Evolutionary conservation across 2,888 invertebrate genomes (phyloP).

Genomic region (Agrotis exclamationis): DNA sequence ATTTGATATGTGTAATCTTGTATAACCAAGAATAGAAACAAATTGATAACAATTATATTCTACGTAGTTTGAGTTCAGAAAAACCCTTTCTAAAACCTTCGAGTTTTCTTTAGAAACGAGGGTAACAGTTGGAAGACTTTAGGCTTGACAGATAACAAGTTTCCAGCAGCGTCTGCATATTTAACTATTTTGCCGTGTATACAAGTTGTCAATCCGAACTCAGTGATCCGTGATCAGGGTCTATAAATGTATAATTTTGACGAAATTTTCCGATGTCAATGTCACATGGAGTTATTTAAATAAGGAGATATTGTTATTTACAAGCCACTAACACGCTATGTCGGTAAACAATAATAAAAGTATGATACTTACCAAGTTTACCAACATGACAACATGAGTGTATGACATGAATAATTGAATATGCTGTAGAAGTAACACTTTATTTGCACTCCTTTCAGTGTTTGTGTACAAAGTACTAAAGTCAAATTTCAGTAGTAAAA

Average conservation of each 20-base stretch:
- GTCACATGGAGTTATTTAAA: slow-evolving; percentile 26
- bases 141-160: background rate
- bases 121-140: background rate
- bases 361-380: slow-evolving; percentile 40
- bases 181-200: slow-evolving; percentile 25
- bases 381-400: slow-evolving; percentile 26
- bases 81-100: background rate
- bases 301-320: slow-evolving; percentile 25
- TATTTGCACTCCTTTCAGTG: slow-evolving; percentile 14
- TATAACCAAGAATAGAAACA: slow-evolving; percentile 14
- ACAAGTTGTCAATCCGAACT: slow-evolving; percentile 24
- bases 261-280: slow-evolving; percentile 27
- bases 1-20: slow-evolving; percentile 32
- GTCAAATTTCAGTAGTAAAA: background rate
- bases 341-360: slow-evolving; percentile 30
- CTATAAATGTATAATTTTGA: slow-evolving; percentile 33
- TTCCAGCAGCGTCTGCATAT: slow-evolving; percentile 17
- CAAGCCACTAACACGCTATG: slow-evolving; percentile 23
- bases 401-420: slow-evolving; percentile 19
- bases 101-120: background rate
- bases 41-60: slow-evolving; percentile 19
- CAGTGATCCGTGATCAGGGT: slow-evolving; percentile 25
- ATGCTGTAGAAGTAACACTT: slow-evolving; percentile 3
- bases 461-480: slow-evolving; percentile 12
- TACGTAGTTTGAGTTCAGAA: background rate